Evolutionary conservation across 2,888 invertebrate species (phyloP).

Genomic region (Nycteola revayana): DNA sequence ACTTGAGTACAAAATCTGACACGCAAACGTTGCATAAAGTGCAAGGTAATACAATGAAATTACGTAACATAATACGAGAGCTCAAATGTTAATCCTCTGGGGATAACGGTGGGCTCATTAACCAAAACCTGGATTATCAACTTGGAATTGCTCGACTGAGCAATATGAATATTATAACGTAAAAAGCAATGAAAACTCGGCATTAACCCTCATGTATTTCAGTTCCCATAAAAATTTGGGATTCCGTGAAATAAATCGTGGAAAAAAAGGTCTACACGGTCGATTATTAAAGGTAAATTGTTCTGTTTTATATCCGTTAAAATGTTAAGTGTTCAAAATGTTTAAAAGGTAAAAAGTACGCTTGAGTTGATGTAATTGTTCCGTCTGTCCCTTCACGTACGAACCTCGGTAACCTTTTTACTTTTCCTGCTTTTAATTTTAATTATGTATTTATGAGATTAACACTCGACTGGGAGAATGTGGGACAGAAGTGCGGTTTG

Average conservation of each 20-base stretch:
- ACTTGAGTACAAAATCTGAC: conserved; percentile 11
- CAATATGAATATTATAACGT: conserved; percentile 71
- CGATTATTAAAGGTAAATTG: conserved; percentile 74
- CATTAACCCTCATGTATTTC: conserved; percentile 68
- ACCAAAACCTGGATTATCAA: conserved; percentile 72
- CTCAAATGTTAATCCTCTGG: conserved; percentile 54
- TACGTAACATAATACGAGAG: conserved; percentile 45
- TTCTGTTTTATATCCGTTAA: conserved; percentile 66
- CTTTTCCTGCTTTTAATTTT: conserved; percentile 36
- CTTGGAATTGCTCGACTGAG: conserved; percentile 67
- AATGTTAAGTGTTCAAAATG: conserved; percentile 64
- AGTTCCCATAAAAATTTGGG: conserved; percentile 72
- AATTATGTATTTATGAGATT: conserved; percentile 21
- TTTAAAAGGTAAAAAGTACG: conserved; percentile 43
- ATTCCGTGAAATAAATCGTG: conserved; percentile 68
- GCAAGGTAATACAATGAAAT: conserved; percentile 53
- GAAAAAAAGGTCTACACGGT: conserved; percentile 67
- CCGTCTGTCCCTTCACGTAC: conserved; percentile 21
- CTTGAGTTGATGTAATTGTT: conserved; percentile 38
- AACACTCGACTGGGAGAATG: conserved; percentile 3
- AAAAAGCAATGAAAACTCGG: conserved; percentile 74
- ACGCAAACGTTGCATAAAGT: conserved; percentile 36
- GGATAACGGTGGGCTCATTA: conserved; percentile 67
- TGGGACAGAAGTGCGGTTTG: conserved; percentile 10
- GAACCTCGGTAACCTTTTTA: conserved; percentile 20